Evolutionary conservation across 2,797 vertebrate genomes (phyloP), one percentile per base, ranked within the genome.

Genomic region (Hemibagrus guttatus): DNA sequence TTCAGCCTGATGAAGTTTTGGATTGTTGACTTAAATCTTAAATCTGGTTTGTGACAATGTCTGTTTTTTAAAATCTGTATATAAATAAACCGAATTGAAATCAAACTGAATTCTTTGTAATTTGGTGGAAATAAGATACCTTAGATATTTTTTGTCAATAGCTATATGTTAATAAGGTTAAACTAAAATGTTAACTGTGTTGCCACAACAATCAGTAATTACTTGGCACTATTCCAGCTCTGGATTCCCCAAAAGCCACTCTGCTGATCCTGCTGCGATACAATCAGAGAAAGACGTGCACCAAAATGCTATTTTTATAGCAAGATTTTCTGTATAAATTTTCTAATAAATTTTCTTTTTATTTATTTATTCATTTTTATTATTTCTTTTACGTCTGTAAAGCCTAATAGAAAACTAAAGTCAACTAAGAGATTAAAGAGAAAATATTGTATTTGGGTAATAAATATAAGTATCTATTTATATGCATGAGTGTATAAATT

Each of bases 181-280:
- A 87, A 19, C 42, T 76, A 52, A 75, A 82, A 86, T 63, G 19
- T 63, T 82, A 35, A 82, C 59, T 35, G 31, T 75, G 59, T 66
- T 49, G 19, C 46, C 28, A 54, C 58, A 72, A 87, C 19, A 61
- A 28, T 28, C 19, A 21, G 28, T 46, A 54, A 87, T 84, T 84
- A 49, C 21, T 80, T 87, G 74, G 86, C 75, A 26, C 61, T n/a
- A 16, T 56, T 54, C 54, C 64, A 84, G 13, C 61, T 68, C 31
- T 16, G 56, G 39, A 68, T 35, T 16, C 35, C 31, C 35, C 21
- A 66, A 56, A 84, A 81, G 26, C 14, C 31, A 56, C 46, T 66
- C 52, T 5, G n/a, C 71, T 66, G 84, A 72, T 78, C 54, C 52
- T 74, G 9, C 35, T 61, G 26, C 8, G 19, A 8, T 28, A 17